Conservation (phyloP, 2,797 vertebrate species). For the Intellagama lesueurii region DNA sequence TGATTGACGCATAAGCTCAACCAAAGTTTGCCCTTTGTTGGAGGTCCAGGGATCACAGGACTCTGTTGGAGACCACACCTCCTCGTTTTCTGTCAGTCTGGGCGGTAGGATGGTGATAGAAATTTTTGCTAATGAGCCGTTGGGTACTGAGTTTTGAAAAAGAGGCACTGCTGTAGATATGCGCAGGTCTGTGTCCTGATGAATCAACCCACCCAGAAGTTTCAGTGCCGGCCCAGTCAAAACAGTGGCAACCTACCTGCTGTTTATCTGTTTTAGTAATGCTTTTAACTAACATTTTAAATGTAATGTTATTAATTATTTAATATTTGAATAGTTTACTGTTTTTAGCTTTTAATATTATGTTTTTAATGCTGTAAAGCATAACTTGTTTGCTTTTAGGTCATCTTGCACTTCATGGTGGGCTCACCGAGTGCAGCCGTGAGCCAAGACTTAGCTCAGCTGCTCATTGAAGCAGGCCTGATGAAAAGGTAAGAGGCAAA, state of each 20-base stretch:
- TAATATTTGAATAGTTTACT: too few species aligned
- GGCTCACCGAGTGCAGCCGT: constrained; percentile 91
- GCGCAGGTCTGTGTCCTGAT: not conserved
- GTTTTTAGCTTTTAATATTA: too few species aligned
- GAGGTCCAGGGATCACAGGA: not conserved
- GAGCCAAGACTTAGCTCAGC: constrained; percentile 92
- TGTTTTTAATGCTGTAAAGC: too few species aligned
- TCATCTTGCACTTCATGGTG: constrained; percentile 95
- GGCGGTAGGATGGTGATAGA: not conserved
- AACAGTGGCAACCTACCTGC: not conserved
- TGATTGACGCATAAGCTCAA: not conserved
- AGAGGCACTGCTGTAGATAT: not conserved
- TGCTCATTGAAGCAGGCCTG: constrained; percentile 90
- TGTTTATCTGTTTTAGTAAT: not conserved
- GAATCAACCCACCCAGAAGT: not conserved
- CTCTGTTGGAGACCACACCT: not conserved
- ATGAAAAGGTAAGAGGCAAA: constrained; percentile 87
- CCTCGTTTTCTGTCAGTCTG: not conserved
- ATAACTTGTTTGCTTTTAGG: constrained; percentile 52
- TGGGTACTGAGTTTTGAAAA: not conserved
- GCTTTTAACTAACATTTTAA: too few species aligned
- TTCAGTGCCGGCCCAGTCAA: not conserved
- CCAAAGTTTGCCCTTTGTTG: not conserved
- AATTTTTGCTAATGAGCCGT: not conserved
- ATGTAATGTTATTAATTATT: too few species aligned